phyloP scores from a whole-genome alignment of 2,113 vertebrate genomes.

The Tragulus kanchil region DNA sequence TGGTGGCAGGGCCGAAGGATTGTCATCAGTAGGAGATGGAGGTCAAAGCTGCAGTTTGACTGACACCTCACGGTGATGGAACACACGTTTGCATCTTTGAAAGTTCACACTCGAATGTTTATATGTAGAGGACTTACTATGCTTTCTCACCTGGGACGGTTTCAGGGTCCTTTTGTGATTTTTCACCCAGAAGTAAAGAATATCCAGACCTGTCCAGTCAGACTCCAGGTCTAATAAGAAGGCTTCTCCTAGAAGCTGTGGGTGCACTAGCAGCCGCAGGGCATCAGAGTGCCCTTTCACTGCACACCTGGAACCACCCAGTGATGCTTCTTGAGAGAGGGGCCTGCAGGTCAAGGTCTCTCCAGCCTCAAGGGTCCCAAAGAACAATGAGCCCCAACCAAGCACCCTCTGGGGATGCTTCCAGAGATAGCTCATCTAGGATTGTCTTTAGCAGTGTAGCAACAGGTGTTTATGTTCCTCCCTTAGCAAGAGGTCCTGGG shows the following conservation, averaged over 20 bases:
- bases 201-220: neutral
- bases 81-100: too few relatives aligned
- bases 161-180: neutral
- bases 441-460: neutral
- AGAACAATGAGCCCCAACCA: neutral
- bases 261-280: neutral
- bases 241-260: neutral
- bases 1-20: too few relatives aligned
- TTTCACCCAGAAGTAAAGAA: neutral
- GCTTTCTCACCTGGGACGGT: neutral
- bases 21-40: too few relatives aligned
- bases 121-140: too few relatives aligned
- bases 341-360: neutral
- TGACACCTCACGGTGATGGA: too few relatives aligned
- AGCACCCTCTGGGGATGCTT: neutral
- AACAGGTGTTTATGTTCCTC: neutral
- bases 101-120: too few relatives aligned
- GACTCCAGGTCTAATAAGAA: too few relatives aligned
- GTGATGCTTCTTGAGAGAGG: accelerated
- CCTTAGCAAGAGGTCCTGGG: neutral
- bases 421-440: neutral
- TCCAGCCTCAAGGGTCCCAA: neutral
- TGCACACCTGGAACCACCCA: neutral
- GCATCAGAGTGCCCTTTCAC: neutral
- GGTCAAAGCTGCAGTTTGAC: too few relatives aligned